Percentiles rank a stretch among this genome's conserved stretches.
Conservation (phyloP, 2,113 vertebrate species). For the Tringa solitaria region DNA sequence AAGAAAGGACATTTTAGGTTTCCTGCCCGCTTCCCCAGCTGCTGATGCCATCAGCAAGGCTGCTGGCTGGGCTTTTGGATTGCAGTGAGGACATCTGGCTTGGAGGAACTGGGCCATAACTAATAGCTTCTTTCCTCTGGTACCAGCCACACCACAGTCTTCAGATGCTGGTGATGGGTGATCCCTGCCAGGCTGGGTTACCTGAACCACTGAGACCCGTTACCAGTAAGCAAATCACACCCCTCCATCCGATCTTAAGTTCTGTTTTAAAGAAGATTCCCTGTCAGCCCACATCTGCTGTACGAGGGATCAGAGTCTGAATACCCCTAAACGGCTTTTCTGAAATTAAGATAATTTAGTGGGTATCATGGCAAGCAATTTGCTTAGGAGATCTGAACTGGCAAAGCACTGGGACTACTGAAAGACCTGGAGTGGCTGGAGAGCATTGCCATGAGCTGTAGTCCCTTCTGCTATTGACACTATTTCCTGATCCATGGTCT, state of each 20-base stretch:
- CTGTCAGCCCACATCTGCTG: not conserved
- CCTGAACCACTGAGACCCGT: not conserved
- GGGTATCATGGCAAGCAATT: not conserved
- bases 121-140: not conserved
- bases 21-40: not conserved
- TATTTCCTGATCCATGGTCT: not conserved
- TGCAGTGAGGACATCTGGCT: not conserved
- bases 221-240: not conserved
- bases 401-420: fast-evolving
- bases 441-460: not conserved
- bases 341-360: not conserved
- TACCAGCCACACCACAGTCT: not conserved
- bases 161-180: not conserved
- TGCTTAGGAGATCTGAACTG: not conserved
- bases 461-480: not conserved
- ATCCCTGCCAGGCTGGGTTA: not conserved
- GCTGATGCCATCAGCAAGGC: not conserved
- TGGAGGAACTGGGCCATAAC: not conserved
- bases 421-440: not conserved
- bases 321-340: not conserved
- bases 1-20: not conserved
- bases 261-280: not conserved
- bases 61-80: not conserved
- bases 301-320: not conserved
- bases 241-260: fast-evolving